These are phyloP conservation scores for Cosmorhoe ocellata DNA, from an alignment of 2,888 invertebrate genomes.

Conservation along the genomic window DNA sequence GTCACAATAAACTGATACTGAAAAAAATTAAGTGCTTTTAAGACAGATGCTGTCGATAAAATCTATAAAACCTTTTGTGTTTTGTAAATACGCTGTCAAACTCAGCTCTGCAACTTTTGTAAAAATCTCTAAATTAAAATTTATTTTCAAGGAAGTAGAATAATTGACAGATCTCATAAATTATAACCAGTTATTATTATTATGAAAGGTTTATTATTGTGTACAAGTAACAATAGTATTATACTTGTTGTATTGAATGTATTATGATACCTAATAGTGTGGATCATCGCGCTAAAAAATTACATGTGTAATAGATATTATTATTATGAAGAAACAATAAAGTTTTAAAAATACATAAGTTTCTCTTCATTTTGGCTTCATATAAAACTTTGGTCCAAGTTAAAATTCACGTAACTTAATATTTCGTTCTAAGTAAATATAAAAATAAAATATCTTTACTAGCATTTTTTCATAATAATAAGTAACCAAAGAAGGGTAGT, in stretches of 20 bases:
- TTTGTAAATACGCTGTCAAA: conserved; percentile 45
- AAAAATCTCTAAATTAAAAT: conserved; percentile 47
- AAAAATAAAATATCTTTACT: no score
- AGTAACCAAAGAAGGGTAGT: no score
- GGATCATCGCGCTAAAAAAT: conserved; percentile 61
- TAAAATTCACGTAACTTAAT: no score
- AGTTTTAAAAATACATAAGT: conserved; percentile 68
- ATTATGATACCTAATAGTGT: conserved; percentile 66
- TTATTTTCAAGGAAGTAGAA: conserved; percentile 62
- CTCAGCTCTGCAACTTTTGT: conserved; percentile 50
- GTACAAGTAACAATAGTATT: conserved; percentile 78
- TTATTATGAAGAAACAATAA: conserved; percentile 81
- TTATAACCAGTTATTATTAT: conserved; percentile 79
- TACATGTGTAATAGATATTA: conserved; percentile 80
- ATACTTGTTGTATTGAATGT: conserved; percentile 80
- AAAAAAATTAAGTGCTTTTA: conserved; percentile 74
- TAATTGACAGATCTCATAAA: conserved; percentile 61
- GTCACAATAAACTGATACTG: conserved; percentile 4
- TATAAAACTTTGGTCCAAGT: no score
- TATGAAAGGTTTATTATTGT: conserved; percentile 79
- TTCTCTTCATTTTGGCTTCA: not conserved
- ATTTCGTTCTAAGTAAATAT: no score
- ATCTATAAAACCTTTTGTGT: conserved; percentile 19
- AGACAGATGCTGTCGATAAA: conserved; percentile 75
- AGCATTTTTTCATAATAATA: no score